Evolutionary conservation across 1,140 invertebrate species (phyloP).

Genomic region (Ptiloglossa arizonensis): DNA sequence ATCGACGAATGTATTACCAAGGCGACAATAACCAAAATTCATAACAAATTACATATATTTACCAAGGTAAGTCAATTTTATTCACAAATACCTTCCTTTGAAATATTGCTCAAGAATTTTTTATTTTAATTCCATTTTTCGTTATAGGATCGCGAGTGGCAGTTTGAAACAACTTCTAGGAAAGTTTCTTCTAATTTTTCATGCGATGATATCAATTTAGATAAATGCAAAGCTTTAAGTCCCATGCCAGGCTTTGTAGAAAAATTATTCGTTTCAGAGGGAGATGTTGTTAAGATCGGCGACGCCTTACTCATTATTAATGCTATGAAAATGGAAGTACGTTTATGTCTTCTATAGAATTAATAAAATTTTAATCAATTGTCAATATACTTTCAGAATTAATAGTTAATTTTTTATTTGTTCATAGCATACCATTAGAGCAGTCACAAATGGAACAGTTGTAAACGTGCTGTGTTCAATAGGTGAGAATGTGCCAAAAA

Average conservation of each 20-base stretch:
- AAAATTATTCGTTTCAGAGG: conserved; percentile 91
- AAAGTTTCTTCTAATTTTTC: conserved; percentile 81
- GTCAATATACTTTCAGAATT: background rate
- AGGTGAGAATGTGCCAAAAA: conserved; percentile 93
- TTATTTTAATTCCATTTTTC: conserved; percentile 19
- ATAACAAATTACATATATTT: conserved; percentile 83
- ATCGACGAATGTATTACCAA: conserved; percentile 75
- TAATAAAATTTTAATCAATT: conserved; percentile 5
- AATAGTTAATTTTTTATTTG: conserved; percentile 42
- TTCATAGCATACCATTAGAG: conserved; percentile 91
- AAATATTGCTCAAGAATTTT: background rate
- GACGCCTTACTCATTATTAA: conserved; percentile 95
- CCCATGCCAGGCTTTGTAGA: conserved; percentile 98
- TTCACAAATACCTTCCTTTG: conserved; percentile 15
- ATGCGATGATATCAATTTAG: conserved; percentile 52
- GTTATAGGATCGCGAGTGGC: conserved; percentile 82
- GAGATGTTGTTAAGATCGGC: conserved; percentile 90
- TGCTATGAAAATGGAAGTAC: conserved; percentile 99
- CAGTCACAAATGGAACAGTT: conserved; percentile 89
- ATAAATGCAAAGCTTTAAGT: conserved; percentile 85
- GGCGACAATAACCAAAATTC: conserved; percentile 81
- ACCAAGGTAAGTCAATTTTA: conserved; percentile 79
- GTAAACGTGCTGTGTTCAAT: conserved; percentile 87
- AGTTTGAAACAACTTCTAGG: conserved; percentile 79
- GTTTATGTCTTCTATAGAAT: conserved; percentile 41